Conservation (phyloP, 2,113 vertebrate genomes). For the Oxyruncus cristatus region DNA sequence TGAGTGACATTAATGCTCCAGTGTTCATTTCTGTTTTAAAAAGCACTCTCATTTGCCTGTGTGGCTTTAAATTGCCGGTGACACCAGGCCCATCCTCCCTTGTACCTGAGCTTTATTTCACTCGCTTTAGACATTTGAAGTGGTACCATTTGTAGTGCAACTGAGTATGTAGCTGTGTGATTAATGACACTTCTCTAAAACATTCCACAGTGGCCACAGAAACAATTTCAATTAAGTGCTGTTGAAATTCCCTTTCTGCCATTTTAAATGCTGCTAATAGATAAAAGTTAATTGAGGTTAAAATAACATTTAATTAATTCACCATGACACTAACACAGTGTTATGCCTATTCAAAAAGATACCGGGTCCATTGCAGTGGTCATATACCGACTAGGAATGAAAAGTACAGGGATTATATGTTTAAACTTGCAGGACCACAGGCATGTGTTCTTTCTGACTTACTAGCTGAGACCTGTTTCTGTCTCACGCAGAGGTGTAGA, state of each 20-base stretch:
- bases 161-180: background rate
- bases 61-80: background rate
- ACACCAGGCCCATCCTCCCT: background rate
- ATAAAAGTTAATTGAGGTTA: constrained; percentile 33
- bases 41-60: background rate
- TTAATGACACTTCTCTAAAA: constrained; percentile 28
- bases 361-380: background rate
- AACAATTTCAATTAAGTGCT: background rate
- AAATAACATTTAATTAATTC: constrained; percentile 29
- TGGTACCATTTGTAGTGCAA: background rate
- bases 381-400: background rate
- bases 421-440: background rate
- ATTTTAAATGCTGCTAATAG: background rate
- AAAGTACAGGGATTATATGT: background rate
- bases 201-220: background rate
- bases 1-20: background rate
- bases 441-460: background rate
- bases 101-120: background rate
- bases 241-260: background rate
- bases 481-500: background rate
- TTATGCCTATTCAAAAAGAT: background rate
- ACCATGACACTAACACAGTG: background rate
- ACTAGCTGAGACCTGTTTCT: background rate
- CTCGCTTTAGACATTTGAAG: background rate
- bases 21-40: background rate